Percentiles rank a stretch among this genome's conserved stretches.
These are phyloP conservation scores for Seriola quinqueradiata DNA, from an alignment of 2,113 vertebrate species.

Conservation along the genomic window DNA sequence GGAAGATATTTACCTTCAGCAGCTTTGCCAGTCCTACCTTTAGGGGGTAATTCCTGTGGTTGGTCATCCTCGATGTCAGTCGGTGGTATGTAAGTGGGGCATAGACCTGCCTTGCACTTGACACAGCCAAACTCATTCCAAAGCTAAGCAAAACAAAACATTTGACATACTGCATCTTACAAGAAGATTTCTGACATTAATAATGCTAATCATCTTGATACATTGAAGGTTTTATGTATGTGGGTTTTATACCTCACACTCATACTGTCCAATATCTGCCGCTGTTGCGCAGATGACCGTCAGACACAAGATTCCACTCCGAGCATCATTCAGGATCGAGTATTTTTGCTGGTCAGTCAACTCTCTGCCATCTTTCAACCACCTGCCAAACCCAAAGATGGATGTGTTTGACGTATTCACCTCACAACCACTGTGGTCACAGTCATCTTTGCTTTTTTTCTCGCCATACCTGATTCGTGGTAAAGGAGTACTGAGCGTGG, in stretches of 20 bases:
- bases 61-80: slow-evolving; percentile 80
- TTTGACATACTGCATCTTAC: background rate
- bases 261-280: slow-evolving; percentile 91
- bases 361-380: slow-evolving; percentile 89
- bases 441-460: background rate
- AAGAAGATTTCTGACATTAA: background rate
- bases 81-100: slow-evolving; percentile 81
- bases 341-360: slow-evolving; percentile 87
- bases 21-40: slow-evolving; percentile 87
- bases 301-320: slow-evolving; percentile 89
- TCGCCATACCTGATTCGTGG: slow-evolving; percentile 88
- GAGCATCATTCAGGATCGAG: slow-evolving; percentile 85
- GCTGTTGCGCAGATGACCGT: slow-evolving; percentile 86
- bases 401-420: background rate
- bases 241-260: slow-evolving; percentile 91
- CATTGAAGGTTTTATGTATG: background rate
- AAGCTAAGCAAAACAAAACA: slow-evolving; percentile 81
- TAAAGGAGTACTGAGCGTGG: slow-evolving; percentile 87
- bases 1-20: slow-evolving; percentile 54
- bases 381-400: slow-evolving; percentile 80
- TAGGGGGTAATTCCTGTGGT: slow-evolving; percentile 87
- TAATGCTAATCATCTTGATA: background rate
- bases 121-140: slow-evolving; percentile 91
- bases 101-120: slow-evolving; percentile 89
- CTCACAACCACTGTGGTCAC: background rate